Evolutionary conservation across 2,888 invertebrate species (phyloP), one percentile per base, ranked within the genome.

Genomic region (Phragmatobia fuliginosa): DNA sequence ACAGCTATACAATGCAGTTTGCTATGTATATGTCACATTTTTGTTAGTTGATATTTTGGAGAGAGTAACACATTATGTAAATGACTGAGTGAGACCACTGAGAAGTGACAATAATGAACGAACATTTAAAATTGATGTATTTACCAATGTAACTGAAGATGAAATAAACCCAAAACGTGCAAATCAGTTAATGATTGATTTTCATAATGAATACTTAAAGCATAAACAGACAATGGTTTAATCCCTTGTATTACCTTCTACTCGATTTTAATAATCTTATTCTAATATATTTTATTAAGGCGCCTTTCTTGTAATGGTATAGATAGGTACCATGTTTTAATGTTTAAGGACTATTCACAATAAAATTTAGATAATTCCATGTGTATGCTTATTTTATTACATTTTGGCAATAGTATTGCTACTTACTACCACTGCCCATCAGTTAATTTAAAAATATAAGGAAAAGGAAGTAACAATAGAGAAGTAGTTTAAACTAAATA

Each of bases 321-420:
- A 80, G 76, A 75, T 81, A 87, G 82, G 79, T 88, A 88, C 87
- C 87, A 87, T 88, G 88, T 90, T 85, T 86, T 94, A 93, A 91
- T 87, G 83, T 81, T 77, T 93, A 94, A 93, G 92, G 80, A 88
- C 84, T 86, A 87, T 90, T 91, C 86, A 83, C 86, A 94, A 93
- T 94, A 93, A 94, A 88, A 85, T 87, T 84, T 91, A 78, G 88
- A 89, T 86, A 79, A 87, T 72, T 83, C 73, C 79, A 79, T 86
- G 87, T 91, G 91, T 91, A 88, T 87, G 82, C 85, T 91, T 90
- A 90, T 90, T 91, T 87, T 66, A 79, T 73, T 67, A 73, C 64
- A 49, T 36, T 66, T 10, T 28, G 75, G 71, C 65, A 64, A 64
- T 63, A 56, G n/a, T 36, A 10, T 60, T 60, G 64, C 68, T 52